These are phyloP conservation scores for Caenorhabditis sinica DNA, from an alignment of 2,888 invertebrate genomes.

Conservation along the genomic window DNA sequence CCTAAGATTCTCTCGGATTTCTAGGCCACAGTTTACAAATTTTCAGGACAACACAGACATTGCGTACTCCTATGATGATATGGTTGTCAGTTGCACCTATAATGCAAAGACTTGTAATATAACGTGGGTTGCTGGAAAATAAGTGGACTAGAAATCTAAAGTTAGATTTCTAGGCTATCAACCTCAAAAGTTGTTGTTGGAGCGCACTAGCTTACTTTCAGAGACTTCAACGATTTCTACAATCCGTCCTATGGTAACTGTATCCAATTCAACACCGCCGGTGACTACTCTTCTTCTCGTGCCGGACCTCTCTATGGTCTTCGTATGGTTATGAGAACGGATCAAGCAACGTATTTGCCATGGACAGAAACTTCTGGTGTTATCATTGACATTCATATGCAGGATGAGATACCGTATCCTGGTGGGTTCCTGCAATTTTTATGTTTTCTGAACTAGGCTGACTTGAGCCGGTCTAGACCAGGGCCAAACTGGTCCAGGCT, in stretches of 20 bases:
- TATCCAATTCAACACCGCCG: conserved; percentile 69
- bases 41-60: conserved; percentile 50
- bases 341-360: conserved; percentile 80
- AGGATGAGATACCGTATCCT: conserved; percentile 74
- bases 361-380: conserved; percentile 84
- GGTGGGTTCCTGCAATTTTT: background rate
- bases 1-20: too few relatives aligned
- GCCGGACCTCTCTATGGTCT: conserved; percentile 84
- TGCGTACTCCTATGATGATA: conserved; percentile 77
- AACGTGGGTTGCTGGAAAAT: conserved; percentile 63
- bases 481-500: too few relatives aligned
- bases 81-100: conserved; percentile 81
- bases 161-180: background rate
- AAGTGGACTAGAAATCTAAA: background rate
- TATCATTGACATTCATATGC: conserved; percentile 84
- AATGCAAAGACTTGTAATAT: conserved; percentile 79
- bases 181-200: too few relatives aligned
- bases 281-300: conserved; percentile 70
- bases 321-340: conserved; percentile 76
- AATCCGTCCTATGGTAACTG: conserved; percentile 78
- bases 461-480: too few relatives aligned
- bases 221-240: conserved; percentile 84
- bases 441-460: too few relatives aligned
- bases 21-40: too few relatives aligned
- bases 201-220: conserved; percentile 76